Base-by-base conservation (phyloP, 2,113 vertebrate genomes). In the Sebastes fasciatus region DNA sequence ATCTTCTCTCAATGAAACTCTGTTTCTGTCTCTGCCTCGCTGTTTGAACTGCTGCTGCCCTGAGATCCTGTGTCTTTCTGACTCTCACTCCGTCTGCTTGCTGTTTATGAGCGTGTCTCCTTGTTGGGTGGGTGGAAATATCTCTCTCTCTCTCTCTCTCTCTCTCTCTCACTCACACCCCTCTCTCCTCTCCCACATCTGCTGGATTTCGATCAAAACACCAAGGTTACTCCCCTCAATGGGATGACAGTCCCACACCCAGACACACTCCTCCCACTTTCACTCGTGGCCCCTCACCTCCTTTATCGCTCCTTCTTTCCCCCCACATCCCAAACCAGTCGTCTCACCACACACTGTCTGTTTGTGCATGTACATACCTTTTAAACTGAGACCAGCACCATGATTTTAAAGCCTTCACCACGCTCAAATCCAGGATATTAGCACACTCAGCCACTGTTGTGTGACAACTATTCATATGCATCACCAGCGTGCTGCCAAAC, bases 41-140 rank as follows among this genome's bases (percentile, higher is more conserved):
- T 83, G 75, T 75, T 87, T 87, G 83, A 94, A 92, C 92, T 92
- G 87, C 89, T 93, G 84, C 90, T 91, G 77, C 73, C 83, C 89
- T 93, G 85, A 93, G 92, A 88, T 89, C 86, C 92, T 75, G 85
- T 89, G 91, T 94, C 90, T 89, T 91, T 94, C 92, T 95, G 91
- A 92, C 86, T 91, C 86, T 84, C 85, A 34, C 89, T 93, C 94
- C 46, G 88, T 80, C 91, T 87, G 91, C 71, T 74, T 79, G 86
- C 92, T 93, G 92, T 94, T 96, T 95, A 95, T 95, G 94, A 94
- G 91, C 92, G 85, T 90, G 93, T 92, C 94, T 93, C 92, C 88
- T 84, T 89, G 88, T 92, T 93, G 93, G 94, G 95, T 95, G 95
- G 95, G 95, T 94, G 94, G 94, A 95, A 95, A 95, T 96, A 88